Conservation (phyloP, 1,140 invertebrate genomes). For the Microplitis demolitor region DNA sequence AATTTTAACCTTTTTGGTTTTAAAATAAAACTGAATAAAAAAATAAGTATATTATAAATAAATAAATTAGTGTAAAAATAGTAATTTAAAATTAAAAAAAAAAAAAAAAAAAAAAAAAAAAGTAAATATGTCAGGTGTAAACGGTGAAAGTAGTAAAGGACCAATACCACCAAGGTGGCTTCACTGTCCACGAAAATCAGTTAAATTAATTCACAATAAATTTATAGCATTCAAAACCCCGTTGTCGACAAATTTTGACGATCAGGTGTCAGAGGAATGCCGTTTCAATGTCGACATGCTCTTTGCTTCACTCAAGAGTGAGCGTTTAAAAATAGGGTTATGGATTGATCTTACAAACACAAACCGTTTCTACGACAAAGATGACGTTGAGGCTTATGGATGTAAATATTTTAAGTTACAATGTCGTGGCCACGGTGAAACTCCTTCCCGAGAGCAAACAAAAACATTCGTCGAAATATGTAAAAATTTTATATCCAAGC, state of each 20-base stretch:
- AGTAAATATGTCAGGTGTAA: not conserved
- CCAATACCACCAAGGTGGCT: slow-evolving; percentile 88
- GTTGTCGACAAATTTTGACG: slow-evolving; percentile 76
- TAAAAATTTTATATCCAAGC: slow-evolving; percentile 76
- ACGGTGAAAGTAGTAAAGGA: slow-evolving; percentile 48
- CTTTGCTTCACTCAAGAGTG: slow-evolving; percentile 71
- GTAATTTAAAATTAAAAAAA: not conserved
- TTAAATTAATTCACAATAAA: slow-evolving; percentile 74
- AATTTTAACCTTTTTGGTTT: too few species aligned
- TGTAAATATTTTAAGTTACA: slow-evolving; percentile 86
- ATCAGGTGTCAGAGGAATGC: slow-evolving; percentile 77
- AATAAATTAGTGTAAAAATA: not conserved
- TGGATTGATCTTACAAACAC: slow-evolving; percentile 98
- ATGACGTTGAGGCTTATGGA: slow-evolving; percentile 73
- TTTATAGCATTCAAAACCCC: slow-evolving; percentile 95
- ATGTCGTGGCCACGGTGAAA: slow-evolving; percentile 85
- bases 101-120: too few species aligned
- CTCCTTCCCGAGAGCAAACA: slow-evolving; percentile 78
- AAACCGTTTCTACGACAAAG: slow-evolving; percentile 85
- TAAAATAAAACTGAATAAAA: too few species aligned
- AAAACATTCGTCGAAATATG: slow-evolving; percentile 79
- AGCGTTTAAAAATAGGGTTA: slow-evolving; percentile 86
- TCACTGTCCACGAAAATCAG: slow-evolving; percentile 86
- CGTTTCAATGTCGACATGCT: slow-evolving; percentile 87
- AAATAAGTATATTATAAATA: too few species aligned